Evolutionary conservation across 2,797 vertebrate species (phyloP).

Genomic region (Okamejei kenojei): DNA sequence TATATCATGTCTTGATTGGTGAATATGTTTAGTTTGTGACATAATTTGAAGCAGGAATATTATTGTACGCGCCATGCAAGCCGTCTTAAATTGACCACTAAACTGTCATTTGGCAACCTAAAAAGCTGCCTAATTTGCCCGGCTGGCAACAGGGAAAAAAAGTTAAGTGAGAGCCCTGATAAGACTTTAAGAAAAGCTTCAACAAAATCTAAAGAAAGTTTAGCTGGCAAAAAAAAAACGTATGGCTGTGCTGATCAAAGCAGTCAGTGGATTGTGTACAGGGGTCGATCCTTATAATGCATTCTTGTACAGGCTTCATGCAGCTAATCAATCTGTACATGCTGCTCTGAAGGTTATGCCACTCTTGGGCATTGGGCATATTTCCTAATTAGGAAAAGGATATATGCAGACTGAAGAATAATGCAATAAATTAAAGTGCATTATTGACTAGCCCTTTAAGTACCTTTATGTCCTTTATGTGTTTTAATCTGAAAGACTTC

Average conservation of each 20-base stretch:
- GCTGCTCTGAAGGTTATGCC: conserved; percentile 39
- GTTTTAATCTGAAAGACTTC: conserved; percentile 20
- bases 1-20: too few relatives aligned
- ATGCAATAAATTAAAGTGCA: conserved; percentile 38
- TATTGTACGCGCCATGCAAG: too few relatives aligned
- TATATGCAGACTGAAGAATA: conserved; percentile 38
- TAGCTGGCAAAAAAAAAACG: not conserved
- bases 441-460: conserved; percentile 39
- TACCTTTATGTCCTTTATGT: conserved; percentile 9
- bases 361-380: conserved; percentile 40
- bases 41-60: too few relatives aligned
- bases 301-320: conserved; percentile 38
- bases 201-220: conserved; percentile 23
- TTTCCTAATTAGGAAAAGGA: conserved; percentile 38
- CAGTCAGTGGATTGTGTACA: not conserved
- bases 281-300: conserved; percentile 40
- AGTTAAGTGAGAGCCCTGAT: too few relatives aligned
- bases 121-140: too few relatives aligned
- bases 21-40: too few relatives aligned
- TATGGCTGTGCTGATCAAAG: conserved; percentile 3
- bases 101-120: too few relatives aligned
- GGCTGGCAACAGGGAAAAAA: too few relatives aligned
- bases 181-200: not conserved
- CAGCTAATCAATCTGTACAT: conserved; percentile 39
- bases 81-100: too few relatives aligned